phyloP scores from a whole-genome alignment of 2,113 vertebrate genomes.

The Dasyurus viverrinus region DNA sequence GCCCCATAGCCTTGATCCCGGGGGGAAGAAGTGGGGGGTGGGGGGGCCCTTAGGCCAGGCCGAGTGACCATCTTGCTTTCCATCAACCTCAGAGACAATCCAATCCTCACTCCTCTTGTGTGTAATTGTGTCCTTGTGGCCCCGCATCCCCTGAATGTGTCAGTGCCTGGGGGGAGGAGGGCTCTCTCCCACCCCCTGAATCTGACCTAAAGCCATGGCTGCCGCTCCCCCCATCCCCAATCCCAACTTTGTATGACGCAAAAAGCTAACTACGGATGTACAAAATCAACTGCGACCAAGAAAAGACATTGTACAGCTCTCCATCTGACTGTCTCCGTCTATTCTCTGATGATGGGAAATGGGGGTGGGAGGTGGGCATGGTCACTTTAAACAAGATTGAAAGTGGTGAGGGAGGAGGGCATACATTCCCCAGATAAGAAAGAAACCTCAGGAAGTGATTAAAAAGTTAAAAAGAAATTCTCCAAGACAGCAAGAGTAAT shows the following conservation, averaged over 20 bases:
- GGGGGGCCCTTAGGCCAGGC: neutral
- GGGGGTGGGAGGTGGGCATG: neutral
- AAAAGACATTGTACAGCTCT: slow-evolving; percentile 72
- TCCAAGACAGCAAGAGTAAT: neutral
- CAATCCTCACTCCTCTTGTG: slow-evolving; percentile 42
- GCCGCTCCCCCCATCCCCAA: slow-evolving; percentile 63
- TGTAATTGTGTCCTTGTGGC: slow-evolving; percentile 73
- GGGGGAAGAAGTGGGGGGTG: neutral
- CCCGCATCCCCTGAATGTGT: slow-evolving; percentile 78
- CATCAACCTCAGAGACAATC: neutral
- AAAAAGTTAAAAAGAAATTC: neutral
- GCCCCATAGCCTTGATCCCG: neutral
- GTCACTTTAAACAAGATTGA: neutral
- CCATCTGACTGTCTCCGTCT: slow-evolving; percentile 40
- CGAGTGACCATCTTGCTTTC: slow-evolving; percentile 62
- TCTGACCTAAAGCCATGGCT: slow-evolving; percentile 82
- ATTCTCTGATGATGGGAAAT: neutral
- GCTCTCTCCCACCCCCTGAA: slow-evolving; percentile 52
- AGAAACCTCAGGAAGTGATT: neutral
- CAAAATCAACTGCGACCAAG: slow-evolving; percentile 73
- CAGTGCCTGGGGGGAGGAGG: slow-evolving; percentile 75
- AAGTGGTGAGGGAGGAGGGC: neutral
- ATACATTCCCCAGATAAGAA: neutral
- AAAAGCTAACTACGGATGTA: slow-evolving; percentile 71
- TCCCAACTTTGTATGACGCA: slow-evolving; percentile 72